A percentile compares a stretch with the other conserved stretches of the same genome.
phyloP scores from a whole-genome alignment of 2,113 vertebrate genomes.

The Myrmecobius fasciatus region DNA sequence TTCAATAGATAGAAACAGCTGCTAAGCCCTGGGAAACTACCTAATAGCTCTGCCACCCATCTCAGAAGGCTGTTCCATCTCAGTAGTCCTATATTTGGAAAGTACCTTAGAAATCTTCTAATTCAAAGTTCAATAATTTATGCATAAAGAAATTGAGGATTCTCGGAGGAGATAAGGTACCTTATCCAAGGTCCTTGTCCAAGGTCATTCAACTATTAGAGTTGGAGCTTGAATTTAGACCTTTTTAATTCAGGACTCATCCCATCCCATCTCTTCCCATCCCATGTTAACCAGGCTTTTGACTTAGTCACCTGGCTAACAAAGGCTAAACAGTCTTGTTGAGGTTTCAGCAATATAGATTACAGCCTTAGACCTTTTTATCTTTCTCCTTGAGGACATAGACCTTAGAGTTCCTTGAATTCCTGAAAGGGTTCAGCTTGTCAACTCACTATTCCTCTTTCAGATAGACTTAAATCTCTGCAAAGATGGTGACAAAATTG shows the following conservation, averaged over 20 bases:
- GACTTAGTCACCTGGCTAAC: neutral
- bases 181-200: neutral
- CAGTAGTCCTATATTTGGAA: neutral
- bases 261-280: neutral
- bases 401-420: neutral
- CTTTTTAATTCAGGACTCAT: neutral
- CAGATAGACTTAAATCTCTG: constrained; percentile 19
- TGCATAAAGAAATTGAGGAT: neutral
- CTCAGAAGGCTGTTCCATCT: neutral
- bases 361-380: neutral
- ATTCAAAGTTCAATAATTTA: neutral
- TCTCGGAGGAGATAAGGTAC: neutral
- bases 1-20: neutral
- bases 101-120: neutral
- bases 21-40: neutral
- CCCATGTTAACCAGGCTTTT: neutral
- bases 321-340: neutral
- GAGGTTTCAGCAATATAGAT: neutral
- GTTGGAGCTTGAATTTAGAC: neutral
- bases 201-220: neutral
- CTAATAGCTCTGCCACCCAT: neutral
- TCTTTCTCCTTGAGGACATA: neutral
- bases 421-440: neutral
- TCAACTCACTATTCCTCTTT: neutral
- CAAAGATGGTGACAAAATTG: constrained; percentile 55